Conservation (phyloP, 2,888 invertebrate genomes). For the Horisme vitalbata region DNA sequence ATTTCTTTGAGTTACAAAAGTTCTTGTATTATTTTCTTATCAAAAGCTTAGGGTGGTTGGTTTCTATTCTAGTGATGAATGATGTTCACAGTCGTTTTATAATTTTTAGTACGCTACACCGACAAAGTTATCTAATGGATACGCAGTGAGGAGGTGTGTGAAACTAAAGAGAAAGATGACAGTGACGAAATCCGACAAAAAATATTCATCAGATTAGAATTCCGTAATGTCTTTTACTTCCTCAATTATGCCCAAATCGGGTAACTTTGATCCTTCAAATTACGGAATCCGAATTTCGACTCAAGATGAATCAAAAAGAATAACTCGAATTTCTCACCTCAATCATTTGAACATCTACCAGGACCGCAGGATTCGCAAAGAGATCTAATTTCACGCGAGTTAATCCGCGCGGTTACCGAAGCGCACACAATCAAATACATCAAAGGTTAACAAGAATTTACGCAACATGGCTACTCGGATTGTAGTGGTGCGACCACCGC, state of each 20-base stretch:
- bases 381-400: constrained; percentile 31
- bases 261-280: constrained; percentile 8
- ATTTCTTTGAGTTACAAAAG: too few relatives aligned
- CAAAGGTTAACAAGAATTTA: constrained; percentile 15
- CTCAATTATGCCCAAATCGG: not conserved
- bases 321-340: not conserved
- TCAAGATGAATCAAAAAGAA: constrained; percentile 2
- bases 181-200: too few relatives aligned
- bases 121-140: too few relatives aligned
- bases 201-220: too few relatives aligned
- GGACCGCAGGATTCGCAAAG: constrained; percentile 27
- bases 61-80: too few relatives aligned
- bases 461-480: constrained; percentile 1
- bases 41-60: too few relatives aligned
- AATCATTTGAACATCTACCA: constrained; percentile 14
- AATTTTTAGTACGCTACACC: too few relatives aligned
- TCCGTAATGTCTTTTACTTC: too few relatives aligned
- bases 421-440: constrained; percentile 17
- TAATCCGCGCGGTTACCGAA: constrained; percentile 13
- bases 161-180: too few relatives aligned
- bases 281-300: not conserved
- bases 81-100: too few relatives aligned
- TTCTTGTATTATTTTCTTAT: too few relatives aligned
- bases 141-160: too few relatives aligned
- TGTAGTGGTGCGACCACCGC: not conserved